Percentiles rank a stretch among this genome's conserved stretches.
phyloP scores from a whole-genome alignment of 2,888 invertebrate genomes.

The Hanleya hanleyi region DNA sequence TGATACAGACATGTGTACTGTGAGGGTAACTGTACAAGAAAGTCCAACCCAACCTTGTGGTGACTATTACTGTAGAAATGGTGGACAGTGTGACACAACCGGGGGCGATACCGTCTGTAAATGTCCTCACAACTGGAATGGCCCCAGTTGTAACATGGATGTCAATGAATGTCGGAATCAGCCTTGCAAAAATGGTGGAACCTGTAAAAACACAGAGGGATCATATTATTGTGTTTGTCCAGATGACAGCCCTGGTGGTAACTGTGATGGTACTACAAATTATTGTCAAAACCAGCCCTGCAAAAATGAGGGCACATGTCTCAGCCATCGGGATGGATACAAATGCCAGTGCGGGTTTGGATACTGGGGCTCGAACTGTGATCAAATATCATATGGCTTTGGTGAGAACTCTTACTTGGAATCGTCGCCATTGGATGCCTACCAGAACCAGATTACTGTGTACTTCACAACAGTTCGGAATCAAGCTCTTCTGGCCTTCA shows the following conservation, averaged over 20 bases:
- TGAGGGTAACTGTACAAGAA: constrained; percentile 84
- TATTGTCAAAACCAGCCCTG: constrained; percentile 58
- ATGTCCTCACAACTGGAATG: constrained; percentile 58
- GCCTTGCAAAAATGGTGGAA: constrained; percentile 89
- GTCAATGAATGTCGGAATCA: constrained; percentile 82
- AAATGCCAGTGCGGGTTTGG: constrained; percentile 86
- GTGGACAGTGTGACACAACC: constrained; percentile 82
- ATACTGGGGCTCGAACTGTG: constrained; percentile 90
- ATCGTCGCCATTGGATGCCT: constrained; percentile 84
- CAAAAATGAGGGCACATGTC: constrained; percentile 55
- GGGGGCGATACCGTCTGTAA: constrained; percentile 39
- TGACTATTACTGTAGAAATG: constrained; percentile 93
- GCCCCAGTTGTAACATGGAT: constrained; percentile 53
- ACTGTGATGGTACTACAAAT: constrained; percentile 52
- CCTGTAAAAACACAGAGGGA: constrained; percentile 77
- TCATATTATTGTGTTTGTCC: constrained; percentile 60
- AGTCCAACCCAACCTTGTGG: constrained; percentile 89
- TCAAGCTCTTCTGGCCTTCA: constrained; percentile 91
- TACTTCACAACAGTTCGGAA: constrained; percentile 91
- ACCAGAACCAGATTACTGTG: constrained; percentile 92
- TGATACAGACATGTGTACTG: constrained; percentile 95
- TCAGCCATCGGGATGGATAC: constrained; percentile 80
- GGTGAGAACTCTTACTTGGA: constrained; percentile 91
- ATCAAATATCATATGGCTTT: constrained; percentile 92
- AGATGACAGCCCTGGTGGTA: constrained; percentile 55